phyloP scores from a whole-genome alignment of 1,140 invertebrate species.

The Heterodera carotae region DNA sequence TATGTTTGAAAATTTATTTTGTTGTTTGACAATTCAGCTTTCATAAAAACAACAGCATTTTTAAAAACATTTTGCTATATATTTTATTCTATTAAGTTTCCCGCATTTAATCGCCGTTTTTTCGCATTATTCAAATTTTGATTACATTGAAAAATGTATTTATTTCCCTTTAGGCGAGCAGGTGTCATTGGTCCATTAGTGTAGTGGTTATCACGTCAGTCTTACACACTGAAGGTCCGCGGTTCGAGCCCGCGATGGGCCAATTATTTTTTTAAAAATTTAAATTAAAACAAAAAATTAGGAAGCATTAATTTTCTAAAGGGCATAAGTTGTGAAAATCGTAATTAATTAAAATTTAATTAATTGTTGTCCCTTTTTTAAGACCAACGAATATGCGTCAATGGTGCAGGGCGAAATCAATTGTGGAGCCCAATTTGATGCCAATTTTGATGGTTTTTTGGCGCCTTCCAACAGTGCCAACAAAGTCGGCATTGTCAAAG shows the following conservation, averaged over 20 bases:
- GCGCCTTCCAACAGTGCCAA: background rate
- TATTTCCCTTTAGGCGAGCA: no score
- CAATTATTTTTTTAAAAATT: slow-evolving; percentile 9
- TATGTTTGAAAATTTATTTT: no score
- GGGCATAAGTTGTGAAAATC: no score
- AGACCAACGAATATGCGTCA: slow-evolving; percentile 60
- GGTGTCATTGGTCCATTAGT: slow-evolving; percentile 47
- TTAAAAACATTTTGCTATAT: no score
- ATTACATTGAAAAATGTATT: no score
- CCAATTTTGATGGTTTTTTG: slow-evolving; percentile 1
- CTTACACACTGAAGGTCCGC: slow-evolving; percentile 60
- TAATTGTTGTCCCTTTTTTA: background rate
- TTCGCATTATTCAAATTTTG: no score
- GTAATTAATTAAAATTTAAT: background rate
- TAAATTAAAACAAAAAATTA: no score
- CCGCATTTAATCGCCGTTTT: no score
- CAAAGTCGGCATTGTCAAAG: background rate
- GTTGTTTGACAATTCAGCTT: no score
- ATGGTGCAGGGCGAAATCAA: slow-evolving; percentile 54
- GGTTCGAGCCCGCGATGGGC: slow-evolving; percentile 53
- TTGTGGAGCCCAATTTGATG: slow-evolving; percentile 44
- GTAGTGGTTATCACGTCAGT: slow-evolving; percentile 61
- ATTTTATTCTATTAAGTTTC: no score
- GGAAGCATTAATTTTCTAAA: no score
- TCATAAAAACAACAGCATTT: slow-evolving; percentile 28